Conservation (phyloP, 92 coral and sea anemone species). For the Bergia puertoricense region DNA sequence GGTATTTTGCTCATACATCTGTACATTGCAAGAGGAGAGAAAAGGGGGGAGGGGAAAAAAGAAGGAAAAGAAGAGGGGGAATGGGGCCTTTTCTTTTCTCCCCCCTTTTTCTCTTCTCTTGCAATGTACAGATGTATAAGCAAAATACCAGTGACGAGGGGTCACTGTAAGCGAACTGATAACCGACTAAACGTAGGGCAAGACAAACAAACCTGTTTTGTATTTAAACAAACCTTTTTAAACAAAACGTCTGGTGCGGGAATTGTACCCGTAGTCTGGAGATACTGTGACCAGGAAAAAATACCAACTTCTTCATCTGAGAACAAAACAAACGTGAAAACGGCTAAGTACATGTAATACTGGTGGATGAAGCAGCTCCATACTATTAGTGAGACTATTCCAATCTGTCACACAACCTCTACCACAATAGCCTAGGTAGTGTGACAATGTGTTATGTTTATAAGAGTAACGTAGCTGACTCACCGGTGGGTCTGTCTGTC, state of each 20-base stretch:
- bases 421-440: background rate
- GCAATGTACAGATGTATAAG: too few relatives aligned
- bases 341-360: background rate
- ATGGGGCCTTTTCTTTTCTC: too few relatives aligned
- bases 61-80: too few relatives aligned
- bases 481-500: conserved; percentile 58
- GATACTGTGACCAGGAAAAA: conserved; percentile 58
- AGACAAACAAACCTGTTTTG: background rate
- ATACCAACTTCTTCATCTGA: conserved; percentile 62
- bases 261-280: conserved; percentile 49
- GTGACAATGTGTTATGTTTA: background rate
- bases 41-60: too few relatives aligned
- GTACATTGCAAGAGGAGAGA: too few relatives aligned
- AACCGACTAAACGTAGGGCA: background rate
- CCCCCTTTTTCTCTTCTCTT: too few relatives aligned
- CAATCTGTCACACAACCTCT: background rate
- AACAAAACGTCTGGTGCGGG: conserved; percentile 54
- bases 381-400: too few relatives aligned
- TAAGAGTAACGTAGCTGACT: background rate
- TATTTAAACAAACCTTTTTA: conserved; percentile 33
- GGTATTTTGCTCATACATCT: too few relatives aligned
- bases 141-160: too few relatives aligned
- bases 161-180: background rate
- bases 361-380: background rate
- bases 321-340: background rate